Conservation (phyloP, 1,140 invertebrate species). For the Archivesica marissinica region DNA sequence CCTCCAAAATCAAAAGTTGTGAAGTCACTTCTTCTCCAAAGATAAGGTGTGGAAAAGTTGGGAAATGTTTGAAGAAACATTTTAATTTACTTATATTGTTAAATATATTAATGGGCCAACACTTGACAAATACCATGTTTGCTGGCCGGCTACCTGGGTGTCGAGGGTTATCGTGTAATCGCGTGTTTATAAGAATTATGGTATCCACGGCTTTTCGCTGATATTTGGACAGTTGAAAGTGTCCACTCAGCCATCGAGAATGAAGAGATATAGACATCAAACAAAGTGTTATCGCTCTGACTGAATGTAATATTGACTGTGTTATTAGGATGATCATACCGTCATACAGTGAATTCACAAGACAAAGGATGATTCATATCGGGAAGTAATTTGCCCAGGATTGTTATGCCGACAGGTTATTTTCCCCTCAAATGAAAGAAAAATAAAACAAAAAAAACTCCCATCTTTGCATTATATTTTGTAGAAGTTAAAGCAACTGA, state of each 20-base stretch:
- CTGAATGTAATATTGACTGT: conserved; percentile 53
- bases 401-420: background rate
- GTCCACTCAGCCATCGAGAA: conserved; percentile 44
- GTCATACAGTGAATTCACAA: background rate
- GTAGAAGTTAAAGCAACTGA: no score
- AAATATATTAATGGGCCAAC: conserved; percentile 53
- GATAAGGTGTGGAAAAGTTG: conserved; percentile 24
- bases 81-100: conserved; percentile 60
- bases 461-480: no score
- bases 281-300: conserved; percentile 30
- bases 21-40: background rate
- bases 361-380: conserved; percentile 10
- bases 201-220: conserved; percentile 23
- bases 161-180: conserved; percentile 20
- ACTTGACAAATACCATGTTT: conserved; percentile 40
- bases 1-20: background rate
- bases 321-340: background rate
- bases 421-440: background rate
- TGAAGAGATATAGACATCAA: conserved; percentile 53
- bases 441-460: conserved; percentile 14
- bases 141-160: conserved; percentile 29
- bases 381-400: background rate
- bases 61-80: conserved; percentile 32
- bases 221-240: conserved; percentile 45
- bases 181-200: conserved; percentile 38